These are phyloP conservation scores for Embidobia sp. DNA, from an alignment of 2,888 invertebrate species.

Conservation along the genomic window DNA sequence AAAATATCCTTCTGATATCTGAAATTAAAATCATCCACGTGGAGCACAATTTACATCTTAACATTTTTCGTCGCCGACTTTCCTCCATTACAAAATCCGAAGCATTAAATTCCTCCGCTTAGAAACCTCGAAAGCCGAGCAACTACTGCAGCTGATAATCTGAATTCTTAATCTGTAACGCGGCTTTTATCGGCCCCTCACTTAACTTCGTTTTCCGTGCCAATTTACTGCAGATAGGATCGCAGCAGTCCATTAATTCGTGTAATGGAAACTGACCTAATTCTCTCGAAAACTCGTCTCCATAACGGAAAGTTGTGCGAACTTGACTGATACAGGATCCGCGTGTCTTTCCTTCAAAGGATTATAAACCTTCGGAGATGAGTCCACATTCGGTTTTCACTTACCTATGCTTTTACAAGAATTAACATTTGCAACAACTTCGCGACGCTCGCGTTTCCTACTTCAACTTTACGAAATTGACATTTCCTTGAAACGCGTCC, in stretches of 20 bases:
- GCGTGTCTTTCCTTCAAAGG: neutral
- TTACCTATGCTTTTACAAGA: conserved; percentile 19
- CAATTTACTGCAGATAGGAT: conserved; percentile 54
- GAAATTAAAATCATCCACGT: no score
- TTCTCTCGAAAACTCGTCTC: conserved; percentile 30
- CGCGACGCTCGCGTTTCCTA: conserved; percentile 15
- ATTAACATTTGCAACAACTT: conserved; percentile 38
- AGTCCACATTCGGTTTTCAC: conserved; percentile 23
- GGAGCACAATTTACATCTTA: no score
- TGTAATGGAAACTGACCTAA: conserved; percentile 52
- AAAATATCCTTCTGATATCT: no score
- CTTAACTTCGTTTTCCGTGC: conserved; percentile 47
- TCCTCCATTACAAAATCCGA: neutral
- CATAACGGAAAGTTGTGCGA: conserved; percentile 20
- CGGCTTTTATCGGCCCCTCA: conserved; percentile 35
- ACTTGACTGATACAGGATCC: conserved; percentile 7
- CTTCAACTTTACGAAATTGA: conserved; percentile 40
- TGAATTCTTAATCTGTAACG: conserved; percentile 42
- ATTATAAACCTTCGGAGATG: conserved; percentile 12
- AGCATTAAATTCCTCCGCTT: neutral
- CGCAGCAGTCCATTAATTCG: conserved; percentile 48
- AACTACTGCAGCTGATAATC: conserved; percentile 16
- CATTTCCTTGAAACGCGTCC: conserved; percentile 26
- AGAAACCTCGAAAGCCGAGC: conserved; percentile 17
- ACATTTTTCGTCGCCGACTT: neutral